These are phyloP conservation scores for Otolemur garnettii DNA, from an alignment of 2,113 vertebrate genomes.

Conservation along the genomic window DNA sequence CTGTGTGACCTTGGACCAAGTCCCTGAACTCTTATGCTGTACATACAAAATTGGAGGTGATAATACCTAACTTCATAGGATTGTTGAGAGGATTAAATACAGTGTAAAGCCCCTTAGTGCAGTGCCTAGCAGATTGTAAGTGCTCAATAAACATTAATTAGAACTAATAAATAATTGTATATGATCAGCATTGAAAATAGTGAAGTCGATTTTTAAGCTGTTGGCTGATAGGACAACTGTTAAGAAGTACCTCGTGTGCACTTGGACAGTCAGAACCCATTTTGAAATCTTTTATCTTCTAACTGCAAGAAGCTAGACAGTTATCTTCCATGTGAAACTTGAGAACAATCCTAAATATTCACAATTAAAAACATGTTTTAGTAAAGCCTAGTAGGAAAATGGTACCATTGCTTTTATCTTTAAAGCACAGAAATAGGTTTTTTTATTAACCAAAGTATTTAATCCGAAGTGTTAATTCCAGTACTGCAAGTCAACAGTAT, in stretches of 20 bases:
- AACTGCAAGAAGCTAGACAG: background rate
- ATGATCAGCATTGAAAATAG: background rate
- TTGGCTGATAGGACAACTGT: background rate
- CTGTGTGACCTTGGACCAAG: background rate
- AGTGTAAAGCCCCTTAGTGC: background rate
- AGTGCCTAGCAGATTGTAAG: background rate
- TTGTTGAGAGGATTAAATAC: background rate
- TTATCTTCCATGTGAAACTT: background rate
- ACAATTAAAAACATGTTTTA: background rate
- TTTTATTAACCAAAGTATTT: background rate
- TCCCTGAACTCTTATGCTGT: background rate
- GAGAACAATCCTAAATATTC: slow-evolving; percentile 18
- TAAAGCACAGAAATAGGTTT: background rate
- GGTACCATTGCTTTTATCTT: background rate
- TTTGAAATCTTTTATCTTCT: slow-evolving; percentile 53
- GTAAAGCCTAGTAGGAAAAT: background rate
- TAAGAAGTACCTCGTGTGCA: background rate
- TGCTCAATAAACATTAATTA: background rate
- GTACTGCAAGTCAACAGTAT: background rate
- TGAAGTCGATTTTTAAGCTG: background rate
- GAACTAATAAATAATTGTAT: background rate
- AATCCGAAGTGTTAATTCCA: background rate
- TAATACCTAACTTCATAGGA: background rate
- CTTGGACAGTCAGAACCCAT: background rate
- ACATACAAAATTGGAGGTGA: background rate